Conservation (phyloP, 2,797 vertebrate species). For the Cossypha heuglini region DNA sequence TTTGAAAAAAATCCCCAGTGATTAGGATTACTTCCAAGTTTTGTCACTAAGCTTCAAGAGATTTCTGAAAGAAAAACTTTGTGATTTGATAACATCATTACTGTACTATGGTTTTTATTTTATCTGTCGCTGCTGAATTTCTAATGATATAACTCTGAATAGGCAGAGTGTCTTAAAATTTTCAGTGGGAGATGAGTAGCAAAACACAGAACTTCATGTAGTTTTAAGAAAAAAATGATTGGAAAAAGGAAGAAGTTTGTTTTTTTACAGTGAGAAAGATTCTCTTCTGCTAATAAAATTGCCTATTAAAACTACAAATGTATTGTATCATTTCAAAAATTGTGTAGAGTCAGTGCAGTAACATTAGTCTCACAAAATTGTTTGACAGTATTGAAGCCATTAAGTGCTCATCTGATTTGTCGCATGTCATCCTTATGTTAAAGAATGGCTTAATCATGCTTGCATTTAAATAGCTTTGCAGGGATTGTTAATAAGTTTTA, state of each 20-base stretch:
- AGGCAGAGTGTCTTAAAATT: background rate
- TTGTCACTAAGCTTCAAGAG: conserved; percentile 22
- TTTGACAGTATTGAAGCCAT: background rate
- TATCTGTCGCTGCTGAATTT: background rate
- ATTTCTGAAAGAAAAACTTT: conserved; percentile 8
- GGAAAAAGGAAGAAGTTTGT: conserved; percentile 24
- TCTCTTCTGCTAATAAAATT: conserved; percentile 33
- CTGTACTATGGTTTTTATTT: conserved; percentile 4
- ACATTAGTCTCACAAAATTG: conserved; percentile 17
- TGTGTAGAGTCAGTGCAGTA: conserved; percentile 8
- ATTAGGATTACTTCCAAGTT: conserved; percentile 30
- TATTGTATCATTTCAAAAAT: conserved; percentile 20
- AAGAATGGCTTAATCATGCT: background rate
- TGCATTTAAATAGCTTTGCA: conserved; percentile 5
- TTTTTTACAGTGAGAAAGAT: conserved; percentile 3
- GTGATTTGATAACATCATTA: conserved; percentile 7
- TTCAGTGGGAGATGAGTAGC: background rate
- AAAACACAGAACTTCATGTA: conserved; percentile 5
- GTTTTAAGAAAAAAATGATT: background rate
- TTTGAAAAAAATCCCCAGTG: background rate
- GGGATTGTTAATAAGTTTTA: conserved; percentile 13
- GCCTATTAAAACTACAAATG: conserved; percentile 25
- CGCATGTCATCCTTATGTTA: background rate
- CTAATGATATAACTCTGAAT: conserved; percentile 26
- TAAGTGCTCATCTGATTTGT: background rate